A percentile compares a stretch with the other conserved stretches of the same genome.
Evolutionary conservation across 2,888 invertebrate species (phyloP).

Genomic region (Dryocosmus kuriphilus): DNA sequence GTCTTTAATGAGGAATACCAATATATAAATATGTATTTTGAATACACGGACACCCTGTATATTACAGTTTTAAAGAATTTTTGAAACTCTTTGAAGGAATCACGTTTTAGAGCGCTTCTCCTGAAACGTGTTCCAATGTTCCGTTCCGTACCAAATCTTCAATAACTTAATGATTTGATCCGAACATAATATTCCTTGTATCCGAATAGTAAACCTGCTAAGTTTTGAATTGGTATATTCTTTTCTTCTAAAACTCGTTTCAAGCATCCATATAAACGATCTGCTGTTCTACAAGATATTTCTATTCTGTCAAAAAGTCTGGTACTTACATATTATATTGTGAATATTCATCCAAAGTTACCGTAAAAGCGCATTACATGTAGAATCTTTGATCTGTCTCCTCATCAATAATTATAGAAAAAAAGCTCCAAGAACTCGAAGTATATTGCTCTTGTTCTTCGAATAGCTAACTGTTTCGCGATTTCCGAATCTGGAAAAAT

Average conservation of each 20-base stretch:
- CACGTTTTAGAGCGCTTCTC: too few relatives aligned
- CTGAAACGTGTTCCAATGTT: too few relatives aligned
- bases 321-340: constrained; percentile 77
- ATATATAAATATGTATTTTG: too few relatives aligned
- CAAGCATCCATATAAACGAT: constrained; percentile 46
- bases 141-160: too few relatives aligned
- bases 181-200: too few relatives aligned
- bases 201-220: too few relatives aligned
- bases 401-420: constrained; percentile 43
- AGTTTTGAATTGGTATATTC: constrained; percentile 55
- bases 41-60: too few relatives aligned
- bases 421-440: constrained; percentile 15
- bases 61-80: constrained; percentile 66
- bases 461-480: too few relatives aligned
- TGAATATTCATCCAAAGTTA: constrained; percentile 18
- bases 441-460: constrained; percentile 45
- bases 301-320: constrained; percentile 61
- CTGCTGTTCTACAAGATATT: constrained; percentile 52
- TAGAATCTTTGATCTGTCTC: constrained; percentile 24
- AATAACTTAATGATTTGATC: too few relatives aligned
- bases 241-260: constrained; percentile 54
- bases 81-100: constrained; percentile 68
- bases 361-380: constrained; percentile 40
- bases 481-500: too few relatives aligned
- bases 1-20: too few relatives aligned